Evolutionary conservation across 2,113 vertebrate genomes (phyloP), one percentile per base, ranked within the genome.

Genomic region (Arothron firmamentum): DNA sequence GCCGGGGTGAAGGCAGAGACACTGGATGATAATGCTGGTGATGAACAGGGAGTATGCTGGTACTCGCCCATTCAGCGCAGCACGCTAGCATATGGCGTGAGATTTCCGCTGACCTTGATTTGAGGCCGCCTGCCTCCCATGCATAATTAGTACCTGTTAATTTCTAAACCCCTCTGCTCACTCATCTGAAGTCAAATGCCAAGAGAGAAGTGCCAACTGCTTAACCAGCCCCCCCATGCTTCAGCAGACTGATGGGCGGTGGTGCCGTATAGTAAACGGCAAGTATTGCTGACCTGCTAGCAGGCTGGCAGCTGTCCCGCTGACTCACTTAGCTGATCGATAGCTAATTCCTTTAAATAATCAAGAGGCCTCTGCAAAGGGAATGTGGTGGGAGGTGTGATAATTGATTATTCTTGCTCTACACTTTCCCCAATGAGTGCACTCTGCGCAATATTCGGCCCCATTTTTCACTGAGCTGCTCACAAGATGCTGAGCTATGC

Each of bases 261-360:
- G 10, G 43, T 50, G 18, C 50, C 41, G 47, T 25, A 61, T 3
- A 55, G 62, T 70, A 57, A 28, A 46, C 31, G 23, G 55, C 17
- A 23, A 62, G 34, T 62, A 57, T 42, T 68, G 74, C 66, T 77
- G 78, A 69, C 62, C 18, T 1, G 54, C 59, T 50, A 54, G 69
- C 74, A 62, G 55, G 60, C 67, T 54, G 57, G 54, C 64, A 58
- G 68, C 80, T 38, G 63, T 64, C 72, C 70, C 67, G 75, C 85
- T 87, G 85, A 79, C 79, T 88, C 81, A 85, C 79, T 85, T 72
- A 73, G 80, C 80, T 87, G 88, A 89, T 90, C 87, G 66, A 91
- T 91, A 90, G 86, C 81, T 89, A 89, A 90, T 91, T 90, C 84
- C 67, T 77, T 85, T 86, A 87, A 84, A 89, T 87, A 88, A 90